Conservation (phyloP, 2,113 vertebrate genomes). For the Dendropsophus ebraccatus region DNA sequence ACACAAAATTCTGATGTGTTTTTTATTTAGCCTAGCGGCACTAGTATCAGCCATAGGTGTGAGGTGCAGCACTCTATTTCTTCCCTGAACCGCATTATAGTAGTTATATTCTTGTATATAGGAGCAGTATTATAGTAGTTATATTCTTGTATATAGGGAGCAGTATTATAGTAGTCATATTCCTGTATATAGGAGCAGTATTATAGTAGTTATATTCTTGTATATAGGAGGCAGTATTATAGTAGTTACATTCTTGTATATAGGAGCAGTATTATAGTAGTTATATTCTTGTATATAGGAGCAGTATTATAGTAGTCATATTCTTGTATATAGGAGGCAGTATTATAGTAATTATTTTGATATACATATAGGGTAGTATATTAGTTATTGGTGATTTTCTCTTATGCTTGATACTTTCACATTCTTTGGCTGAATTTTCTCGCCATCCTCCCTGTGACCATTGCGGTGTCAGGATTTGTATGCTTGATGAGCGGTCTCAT, state of each 20-base stretch:
- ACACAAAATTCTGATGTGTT: too few species aligned
- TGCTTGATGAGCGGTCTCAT: not conserved
- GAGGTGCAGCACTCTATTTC: too few species aligned
- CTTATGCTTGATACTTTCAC: not conserved
- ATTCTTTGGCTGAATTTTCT: not conserved
- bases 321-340: not conserved
- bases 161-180: constrained; percentile 19
- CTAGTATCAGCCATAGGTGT: too few species aligned
- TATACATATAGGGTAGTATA: too few species aligned
- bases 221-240: constrained; percentile 7
- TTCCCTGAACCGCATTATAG: not conserved
- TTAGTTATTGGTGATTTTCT: too few species aligned
- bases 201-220: not conserved
- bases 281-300: not conserved
- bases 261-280: constrained; percentile 11
- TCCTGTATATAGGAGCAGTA: not conserved
- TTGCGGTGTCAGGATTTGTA: not conserved
- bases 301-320: too few species aligned
- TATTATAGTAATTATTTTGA: constrained; percentile 11
- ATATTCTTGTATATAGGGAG: not conserved
- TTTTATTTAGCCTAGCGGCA: too few species aligned
- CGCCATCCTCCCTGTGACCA: constrained; percentile 27
- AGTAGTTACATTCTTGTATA: constrained; percentile 14
- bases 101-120: constrained; percentile 1
- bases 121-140: constrained; percentile 7